A percentile compares a stretch with the other conserved stretches of the same genome.
These are phyloP conservation scores for Isichthys henryi DNA, from an alignment of 2,113 vertebrate species.

Conservation along the genomic window DNA sequence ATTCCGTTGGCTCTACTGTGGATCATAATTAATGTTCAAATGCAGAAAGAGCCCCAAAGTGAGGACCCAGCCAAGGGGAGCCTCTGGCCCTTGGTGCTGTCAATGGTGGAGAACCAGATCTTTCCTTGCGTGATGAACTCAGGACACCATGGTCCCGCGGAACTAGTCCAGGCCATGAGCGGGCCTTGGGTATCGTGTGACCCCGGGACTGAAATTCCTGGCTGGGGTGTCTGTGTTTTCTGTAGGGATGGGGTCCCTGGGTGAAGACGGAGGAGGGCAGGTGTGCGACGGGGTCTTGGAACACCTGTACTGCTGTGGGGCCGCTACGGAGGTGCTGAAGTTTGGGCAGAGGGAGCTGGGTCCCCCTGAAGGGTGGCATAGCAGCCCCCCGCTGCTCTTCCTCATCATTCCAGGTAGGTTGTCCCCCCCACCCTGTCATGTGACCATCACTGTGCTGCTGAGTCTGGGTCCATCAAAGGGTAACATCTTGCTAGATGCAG, in stretches of 20 bases:
- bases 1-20: background rate
- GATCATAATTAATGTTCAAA: background rate
- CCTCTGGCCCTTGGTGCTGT: background rate
- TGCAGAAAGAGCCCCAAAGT: background rate
- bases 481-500: background rate
- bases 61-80: background rate
- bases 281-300: slow-evolving; percentile 40
- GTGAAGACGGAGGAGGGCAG: slow-evolving; percentile 23
- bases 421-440: background rate
- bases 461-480: background rate
- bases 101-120: background rate
- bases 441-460: background rate
- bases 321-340: slow-evolving; percentile 57
- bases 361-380: slow-evolving; percentile 12
- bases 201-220: background rate
- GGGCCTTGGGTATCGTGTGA: background rate
- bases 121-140: background rate
- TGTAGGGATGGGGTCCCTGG: slow-evolving; percentile 38
- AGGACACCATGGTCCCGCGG: background rate
- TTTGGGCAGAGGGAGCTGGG: slow-evolving; percentile 49
- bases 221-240: slow-evolving; percentile 10
- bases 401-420: slow-evolving; percentile 63
- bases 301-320: slow-evolving; percentile 57
- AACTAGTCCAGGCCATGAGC: background rate
- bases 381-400: slow-evolving; percentile 41